Base-by-base conservation (phyloP, 1,140 invertebrate species). In the Hylaeus anthracinus region DNA sequence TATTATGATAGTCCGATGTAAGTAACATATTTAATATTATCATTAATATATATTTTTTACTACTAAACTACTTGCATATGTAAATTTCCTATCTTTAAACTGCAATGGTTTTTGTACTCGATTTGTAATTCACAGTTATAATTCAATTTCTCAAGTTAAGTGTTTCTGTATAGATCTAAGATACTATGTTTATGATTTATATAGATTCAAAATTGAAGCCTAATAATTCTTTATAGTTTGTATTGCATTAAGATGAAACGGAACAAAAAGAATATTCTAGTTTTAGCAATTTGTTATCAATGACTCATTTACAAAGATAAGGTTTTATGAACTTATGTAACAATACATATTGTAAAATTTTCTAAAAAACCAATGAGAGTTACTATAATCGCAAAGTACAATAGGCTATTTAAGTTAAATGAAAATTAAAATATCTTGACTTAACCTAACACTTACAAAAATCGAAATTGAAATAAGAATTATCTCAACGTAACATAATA, bases 301-400 rank as follows among this genome's bases (percentile, higher is more conserved):
- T 1, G 1, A 15, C 6, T 48, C 15, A 9, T 65, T 45, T 48
- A 64, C 41, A 56, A 15, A 79, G 43, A 63, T 78, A 72, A 66
- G 4, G 15, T 60, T 2, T 39, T 53, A n/a, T 5, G 73, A 5
- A 64, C 8, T 79, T 79, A 72, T 48, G 8, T 72, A 79, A 79
- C 4, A 63, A 9, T 48, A 8, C 4, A 60, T n/a, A 37, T 4
- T n/a, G 5, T 14, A 48, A 58, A 65, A 14, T 12, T 26, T 43
- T 43, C 5, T 41, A 2, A 6, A n/a, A 5, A 41, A 12, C 3
- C n/a, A 43, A 70, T 9, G 1, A 43, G 8, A 8, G 41, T 70
- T 58, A 70, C 39, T 71, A 1, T 2, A 12, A 43, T 43, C 5
- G 15, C 5, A n/a, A 43, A 39, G 0, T 12, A 0, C 4, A 56